A percentile compares a stretch with the other conserved stretches of the same genome.
phyloP scores from a whole-genome alignment of 1,140 invertebrate genomes.

The Dolichoris vasculosae region DNA sequence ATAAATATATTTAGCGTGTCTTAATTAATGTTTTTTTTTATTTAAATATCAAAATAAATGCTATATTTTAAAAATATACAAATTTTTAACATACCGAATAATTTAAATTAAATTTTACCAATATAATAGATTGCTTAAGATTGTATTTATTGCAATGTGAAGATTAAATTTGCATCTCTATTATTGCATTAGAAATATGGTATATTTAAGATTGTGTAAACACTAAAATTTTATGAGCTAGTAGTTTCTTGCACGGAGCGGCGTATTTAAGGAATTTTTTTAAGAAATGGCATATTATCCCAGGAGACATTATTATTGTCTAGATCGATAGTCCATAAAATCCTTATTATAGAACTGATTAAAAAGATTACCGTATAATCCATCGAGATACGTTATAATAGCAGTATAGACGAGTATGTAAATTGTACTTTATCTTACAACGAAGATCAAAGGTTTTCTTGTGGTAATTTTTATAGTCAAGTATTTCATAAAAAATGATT shows the following conservation, averaged over 20 bases:
- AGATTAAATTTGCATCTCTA: constrained; percentile 17
- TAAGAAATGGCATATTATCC: constrained; percentile 40
- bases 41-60: no score
- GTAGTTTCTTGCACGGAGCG: not conserved
- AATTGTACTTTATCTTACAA: constrained; percentile 14
- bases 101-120: not conserved
- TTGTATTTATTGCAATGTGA: not conserved
- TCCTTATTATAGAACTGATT: constrained; percentile 61
- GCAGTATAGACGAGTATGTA: constrained; percentile 27
- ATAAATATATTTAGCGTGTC: not conserved
- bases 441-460: constrained; percentile 7
- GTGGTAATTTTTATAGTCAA: not conserved
- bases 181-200: not conserved
- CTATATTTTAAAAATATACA: not conserved
- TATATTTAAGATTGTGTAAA: not conserved
- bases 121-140: not conserved
- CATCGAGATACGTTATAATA: not conserved
- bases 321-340: constrained; percentile 50
- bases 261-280: not conserved
- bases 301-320: constrained; percentile 55
- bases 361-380: constrained; percentile 58
- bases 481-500: not conserved
- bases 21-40: no score
- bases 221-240: constrained; percentile 24
- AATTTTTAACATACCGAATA: not conserved